Evolutionary conservation across 2,113 vertebrate species (phyloP).

Genomic region (Megaceryle torquata): DNA sequence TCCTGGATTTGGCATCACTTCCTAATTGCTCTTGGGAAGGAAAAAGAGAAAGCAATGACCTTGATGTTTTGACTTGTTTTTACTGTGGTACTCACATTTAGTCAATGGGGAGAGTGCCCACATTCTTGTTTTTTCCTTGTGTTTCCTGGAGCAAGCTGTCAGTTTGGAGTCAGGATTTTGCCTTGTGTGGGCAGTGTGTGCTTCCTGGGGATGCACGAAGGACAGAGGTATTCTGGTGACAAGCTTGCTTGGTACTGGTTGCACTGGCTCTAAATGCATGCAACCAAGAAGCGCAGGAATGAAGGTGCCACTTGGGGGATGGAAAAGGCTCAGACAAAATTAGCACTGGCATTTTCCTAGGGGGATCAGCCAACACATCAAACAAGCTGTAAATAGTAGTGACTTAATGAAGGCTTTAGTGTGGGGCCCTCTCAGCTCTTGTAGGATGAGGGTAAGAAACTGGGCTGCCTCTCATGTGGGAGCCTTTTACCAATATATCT

Average conservation of each 20-base stretch:
- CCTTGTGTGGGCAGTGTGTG: not conserved
- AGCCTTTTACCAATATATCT: not conserved
- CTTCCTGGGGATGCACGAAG: not conserved
- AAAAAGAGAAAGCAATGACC: not conserved
- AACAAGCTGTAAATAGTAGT: constrained; percentile 58
- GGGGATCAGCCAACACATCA: constrained; percentile 2
- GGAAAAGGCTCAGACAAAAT: constrained; percentile 34
- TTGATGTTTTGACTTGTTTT: not conserved
- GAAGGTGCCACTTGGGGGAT: not conserved
- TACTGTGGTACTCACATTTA: not conserved
- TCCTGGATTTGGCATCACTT: not conserved
- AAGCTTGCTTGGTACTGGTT: not conserved
- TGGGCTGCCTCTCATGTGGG: not conserved
- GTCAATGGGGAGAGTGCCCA: not conserved
- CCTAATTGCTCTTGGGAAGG: not conserved
- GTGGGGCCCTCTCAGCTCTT: not conserved
- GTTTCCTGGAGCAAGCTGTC: not conserved
- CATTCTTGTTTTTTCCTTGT: not conserved
- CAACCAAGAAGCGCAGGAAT: not conserved
- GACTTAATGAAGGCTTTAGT: constrained; percentile 34
- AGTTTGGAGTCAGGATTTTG: not conserved
- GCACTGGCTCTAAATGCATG: not conserved
- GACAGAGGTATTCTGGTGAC: not conserved
- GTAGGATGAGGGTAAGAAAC: not conserved
- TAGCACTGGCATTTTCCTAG: constrained; percentile 58